These are phyloP conservation scores for Psilopsiagon aurifrons DNA, from an alignment of 2,113 vertebrate genomes.

Conservation along the genomic window DNA sequence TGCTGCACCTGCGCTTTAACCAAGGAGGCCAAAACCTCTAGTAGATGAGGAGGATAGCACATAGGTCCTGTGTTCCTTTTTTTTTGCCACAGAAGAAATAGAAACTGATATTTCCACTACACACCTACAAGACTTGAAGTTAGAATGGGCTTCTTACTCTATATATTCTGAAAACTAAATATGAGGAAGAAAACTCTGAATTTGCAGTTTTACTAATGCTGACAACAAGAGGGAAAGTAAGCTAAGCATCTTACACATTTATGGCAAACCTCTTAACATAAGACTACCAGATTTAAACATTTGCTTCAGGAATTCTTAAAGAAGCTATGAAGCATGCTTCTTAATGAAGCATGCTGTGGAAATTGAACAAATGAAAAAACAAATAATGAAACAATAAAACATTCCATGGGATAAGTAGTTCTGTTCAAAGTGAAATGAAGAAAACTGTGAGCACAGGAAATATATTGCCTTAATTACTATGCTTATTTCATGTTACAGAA, in stretches of 20 bases:
- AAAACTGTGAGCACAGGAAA: not conserved
- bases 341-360: not conserved
- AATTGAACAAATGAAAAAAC: not conserved
- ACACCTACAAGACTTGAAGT: not conserved
- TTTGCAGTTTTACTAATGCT: not conserved
- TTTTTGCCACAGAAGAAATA: not conserved
- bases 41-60: not conserved
- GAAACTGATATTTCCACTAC: not conserved
- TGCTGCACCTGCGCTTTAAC: not conserved
- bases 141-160: not conserved
- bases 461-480: not conserved
- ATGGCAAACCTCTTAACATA: not conserved
- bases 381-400: not conserved
- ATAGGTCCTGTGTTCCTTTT: fast-evolving
- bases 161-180: not conserved
- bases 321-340: not conserved
- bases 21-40: not conserved
- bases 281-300: not conserved
- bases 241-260: not conserved
- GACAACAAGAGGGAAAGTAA: not conserved
- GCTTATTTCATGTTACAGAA: not conserved
- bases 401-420: not conserved
- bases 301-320: not conserved
- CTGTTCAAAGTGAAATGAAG: not conserved
- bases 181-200: not conserved